Base-by-base conservation (phyloP, 2,888 invertebrate species). In the Patella depressa region DNA sequence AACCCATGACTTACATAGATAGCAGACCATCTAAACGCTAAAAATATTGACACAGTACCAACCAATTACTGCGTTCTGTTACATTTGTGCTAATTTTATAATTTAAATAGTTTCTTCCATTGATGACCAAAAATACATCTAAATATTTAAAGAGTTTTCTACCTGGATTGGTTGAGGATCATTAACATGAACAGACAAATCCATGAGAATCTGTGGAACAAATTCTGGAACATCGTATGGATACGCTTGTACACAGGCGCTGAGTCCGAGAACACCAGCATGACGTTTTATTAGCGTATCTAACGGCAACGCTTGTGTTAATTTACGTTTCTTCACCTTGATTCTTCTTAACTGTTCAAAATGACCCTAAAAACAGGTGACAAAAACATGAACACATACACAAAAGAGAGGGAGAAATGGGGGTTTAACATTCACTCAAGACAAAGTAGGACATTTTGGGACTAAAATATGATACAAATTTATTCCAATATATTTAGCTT, bases 91-190 rank as follows among this genome's bases (percentile, higher is more conserved):
- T 72, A 53, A 34, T 72, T 70, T 19, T 72, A 19, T 34, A 7
- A 4, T 11, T 45, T 34, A 72, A 72, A 72, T 53, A 45, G 45
- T 29, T 14, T 29, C n/a, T 29, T 19, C 70, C 4, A 70, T 70
- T 15, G 4, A 70, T 29, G 14, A 15, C 5, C 29, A n/a, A 70
- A 17, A 15, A 70, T 17, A 70, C n/a, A 34, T 34, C 7, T 34
- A n/a, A 75, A 75, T 17, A 29, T 71, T 59, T 17, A 17, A 59
- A 45, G 4, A 53, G n/a, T 15, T n/a, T 59, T 79, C 78, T 69
- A 95, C 95, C 82, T 96, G 96, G 88, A 97, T 95, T 0, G 97
- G 97, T 91, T 96, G 96, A 0, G 97, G 96, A 89, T 97, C 97
- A 90, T 94, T 95, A 24, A 96, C 94, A 92, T 97, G 96, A 14